Conservation (phyloP, 64 coral and sea anemone species). For the Catalaphyllia jardinei region DNA sequence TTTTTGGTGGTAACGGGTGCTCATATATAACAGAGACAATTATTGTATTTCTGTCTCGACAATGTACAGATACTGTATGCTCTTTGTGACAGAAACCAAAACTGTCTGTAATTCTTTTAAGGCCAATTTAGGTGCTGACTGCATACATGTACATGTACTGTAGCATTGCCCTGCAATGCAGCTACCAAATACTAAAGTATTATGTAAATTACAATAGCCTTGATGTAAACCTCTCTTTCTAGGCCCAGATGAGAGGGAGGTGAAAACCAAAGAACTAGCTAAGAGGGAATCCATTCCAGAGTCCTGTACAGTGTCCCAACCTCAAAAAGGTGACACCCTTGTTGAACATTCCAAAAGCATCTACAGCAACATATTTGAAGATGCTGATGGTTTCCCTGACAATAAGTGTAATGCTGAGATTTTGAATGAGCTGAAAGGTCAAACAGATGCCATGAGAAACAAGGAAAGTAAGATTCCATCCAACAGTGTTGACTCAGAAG, state of each 20-base stretch:
- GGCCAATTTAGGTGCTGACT: too few species aligned
- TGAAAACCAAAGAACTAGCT: not conserved
- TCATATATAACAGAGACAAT: too few species aligned
- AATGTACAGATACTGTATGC: too few species aligned
- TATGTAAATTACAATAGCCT: not conserved
- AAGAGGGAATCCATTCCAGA: not conserved
- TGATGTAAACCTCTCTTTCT: not conserved
- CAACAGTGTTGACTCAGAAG: not conserved
- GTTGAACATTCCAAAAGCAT: conserved; percentile 26
- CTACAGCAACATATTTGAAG: conserved; percentile 68
- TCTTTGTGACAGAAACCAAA: too few species aligned
- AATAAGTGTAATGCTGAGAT: not conserved
- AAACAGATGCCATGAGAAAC: not conserved
- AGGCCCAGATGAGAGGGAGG: conserved; percentile 70
- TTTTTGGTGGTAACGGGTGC: too few species aligned
- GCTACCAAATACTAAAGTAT: not conserved
- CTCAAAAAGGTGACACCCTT: conserved; percentile 6
- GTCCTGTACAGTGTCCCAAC: not conserved
- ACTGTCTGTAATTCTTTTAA: too few species aligned
- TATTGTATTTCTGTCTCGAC: too few species aligned
- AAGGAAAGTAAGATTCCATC: too few species aligned
- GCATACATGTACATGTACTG: too few species aligned
- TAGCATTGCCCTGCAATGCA: not conserved
- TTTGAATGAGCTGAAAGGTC: not conserved
- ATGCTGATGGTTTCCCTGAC: conserved; percentile 37